phyloP scores from a whole-genome alignment of 2,113 vertebrate species.

The Phyllostomus discolor region DNA sequence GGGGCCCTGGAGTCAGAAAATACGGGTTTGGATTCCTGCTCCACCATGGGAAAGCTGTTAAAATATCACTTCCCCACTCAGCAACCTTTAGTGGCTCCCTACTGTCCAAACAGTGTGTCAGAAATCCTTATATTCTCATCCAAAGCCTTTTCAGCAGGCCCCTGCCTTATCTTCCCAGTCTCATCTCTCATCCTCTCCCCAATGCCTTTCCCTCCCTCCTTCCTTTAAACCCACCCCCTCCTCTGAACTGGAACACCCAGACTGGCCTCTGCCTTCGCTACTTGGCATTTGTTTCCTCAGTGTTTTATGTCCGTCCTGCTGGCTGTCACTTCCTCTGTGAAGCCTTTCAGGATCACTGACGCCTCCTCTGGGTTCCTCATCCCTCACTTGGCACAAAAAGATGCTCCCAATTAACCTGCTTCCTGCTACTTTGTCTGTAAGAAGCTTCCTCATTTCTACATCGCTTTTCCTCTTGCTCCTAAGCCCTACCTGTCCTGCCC shows the following conservation, averaged over 20 bases:
- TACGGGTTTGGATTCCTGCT: not conserved
- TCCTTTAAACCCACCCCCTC: not conserved
- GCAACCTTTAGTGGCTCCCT: not conserved
- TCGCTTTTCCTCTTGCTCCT: not conserved
- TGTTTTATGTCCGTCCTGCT: not conserved
- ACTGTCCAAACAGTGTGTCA: not conserved
- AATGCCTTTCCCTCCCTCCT: not conserved
- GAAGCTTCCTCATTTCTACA: not conserved
- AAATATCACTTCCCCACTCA: not conserved
- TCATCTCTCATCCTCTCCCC: not conserved
- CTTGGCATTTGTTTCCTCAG: not conserved
- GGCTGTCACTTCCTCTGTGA: not conserved
- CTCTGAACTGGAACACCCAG: not conserved
- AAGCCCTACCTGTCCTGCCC: not conserved
- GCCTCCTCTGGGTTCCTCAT: not conserved
- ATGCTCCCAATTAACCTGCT: not conserved
- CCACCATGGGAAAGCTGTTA: not conserved
- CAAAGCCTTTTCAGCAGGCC: not conserved
- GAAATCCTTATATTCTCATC: not conserved
- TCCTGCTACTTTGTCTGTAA: not conserved
- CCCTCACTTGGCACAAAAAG: not conserved
- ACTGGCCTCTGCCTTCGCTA: not conserved
- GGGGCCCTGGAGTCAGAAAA: not conserved
- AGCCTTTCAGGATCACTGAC: not conserved
- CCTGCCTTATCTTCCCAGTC: not conserved